Base-by-base conservation (phyloP, 2,113 vertebrate genomes). In the Asarcornis scutulata region DNA sequence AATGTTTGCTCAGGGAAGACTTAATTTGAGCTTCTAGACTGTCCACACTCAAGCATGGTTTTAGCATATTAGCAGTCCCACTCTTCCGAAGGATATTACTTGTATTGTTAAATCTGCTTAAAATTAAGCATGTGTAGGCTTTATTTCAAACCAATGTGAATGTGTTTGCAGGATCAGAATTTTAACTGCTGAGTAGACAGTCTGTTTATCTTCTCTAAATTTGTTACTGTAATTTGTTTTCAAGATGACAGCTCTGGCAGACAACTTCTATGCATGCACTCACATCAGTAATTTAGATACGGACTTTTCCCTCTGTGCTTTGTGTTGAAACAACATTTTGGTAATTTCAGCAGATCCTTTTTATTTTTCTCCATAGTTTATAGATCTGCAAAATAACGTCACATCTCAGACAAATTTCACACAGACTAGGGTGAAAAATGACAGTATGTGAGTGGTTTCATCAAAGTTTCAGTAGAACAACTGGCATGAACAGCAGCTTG, bases 321-420 rank as follows among this genome's bases (percentile, higher is more conserved):
- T 77, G 85, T 31, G 44, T 52, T 76, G 59, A 95, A 95, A 93
- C 27, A 72, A 42, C 0, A 2, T 66, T 82, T 92, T 12, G 2
- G 22, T 67, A 79, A 96, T 94, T 94, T 94, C 66, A 92, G 56
- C 56, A 95, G 69, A 84, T 64, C 38, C 71, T 94, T 93, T 92
- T 60, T 46, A 75, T 91, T 86, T 92, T 95, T 68, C 44, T 86
- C 10, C 40, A 18, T 46, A 89, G 34, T 73, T 83, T 77, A 84
- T 23, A 25, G 26, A 31, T 32, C 50, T 91, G 48, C 21, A 64
- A 89, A 91, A 86, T 38, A 60, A 60, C 48, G 63, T 79, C 38
- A 91, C 71, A 83, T 38, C 80, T 80, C n/a, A 88, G 90, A 59
- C 21, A 94, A 85, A 34, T 62, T 93, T 85, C 85, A 87, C 85